Percentiles rank a stretch among this genome's conserved stretches.
These are phyloP conservation scores for Pristionchus japonicus DNA, from an alignment of 2,888 invertebrate species.

Conservation along the genomic window DNA sequence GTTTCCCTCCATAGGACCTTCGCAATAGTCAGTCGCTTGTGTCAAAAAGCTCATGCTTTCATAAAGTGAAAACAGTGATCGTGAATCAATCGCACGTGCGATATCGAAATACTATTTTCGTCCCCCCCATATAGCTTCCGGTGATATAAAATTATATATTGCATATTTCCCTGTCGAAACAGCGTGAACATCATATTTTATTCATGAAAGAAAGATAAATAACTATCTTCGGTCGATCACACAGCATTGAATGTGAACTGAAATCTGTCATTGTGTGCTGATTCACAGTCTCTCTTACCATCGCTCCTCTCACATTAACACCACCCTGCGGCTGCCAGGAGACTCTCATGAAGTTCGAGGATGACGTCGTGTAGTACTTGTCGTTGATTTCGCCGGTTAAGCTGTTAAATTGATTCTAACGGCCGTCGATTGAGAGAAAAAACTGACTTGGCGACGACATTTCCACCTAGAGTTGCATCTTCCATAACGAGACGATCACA, in stretches of 20 bases:
- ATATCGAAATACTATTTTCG: no score
- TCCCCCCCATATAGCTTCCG: no score
- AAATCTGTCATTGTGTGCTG: not conserved
- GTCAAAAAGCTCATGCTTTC: no score
- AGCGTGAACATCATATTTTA: no score
- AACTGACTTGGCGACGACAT: not conserved
- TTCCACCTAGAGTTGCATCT: not conserved
- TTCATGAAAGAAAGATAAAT: no score
- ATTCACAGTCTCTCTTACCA: not conserved
- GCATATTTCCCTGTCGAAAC: no score
- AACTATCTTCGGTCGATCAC: not conserved
- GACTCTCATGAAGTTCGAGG: not conserved
- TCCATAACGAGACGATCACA: not conserved
- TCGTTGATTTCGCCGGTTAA: not conserved
- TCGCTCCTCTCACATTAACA: not conserved
- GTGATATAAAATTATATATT: no score
- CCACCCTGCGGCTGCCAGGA: constrained; percentile 1
- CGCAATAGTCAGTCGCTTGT: no score
- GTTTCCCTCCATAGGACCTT: no score
- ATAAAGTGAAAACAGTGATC: no score
- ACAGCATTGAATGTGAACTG: not conserved
- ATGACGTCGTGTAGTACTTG: not conserved
- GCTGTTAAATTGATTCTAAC: not conserved
- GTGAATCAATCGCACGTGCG: no score
- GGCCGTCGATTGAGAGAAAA: not conserved